A percentile compares a stretch with the other conserved stretches of the same genome.
Conservation (phyloP, 2,888 invertebrate species). For the Morpho helenor region DNA sequence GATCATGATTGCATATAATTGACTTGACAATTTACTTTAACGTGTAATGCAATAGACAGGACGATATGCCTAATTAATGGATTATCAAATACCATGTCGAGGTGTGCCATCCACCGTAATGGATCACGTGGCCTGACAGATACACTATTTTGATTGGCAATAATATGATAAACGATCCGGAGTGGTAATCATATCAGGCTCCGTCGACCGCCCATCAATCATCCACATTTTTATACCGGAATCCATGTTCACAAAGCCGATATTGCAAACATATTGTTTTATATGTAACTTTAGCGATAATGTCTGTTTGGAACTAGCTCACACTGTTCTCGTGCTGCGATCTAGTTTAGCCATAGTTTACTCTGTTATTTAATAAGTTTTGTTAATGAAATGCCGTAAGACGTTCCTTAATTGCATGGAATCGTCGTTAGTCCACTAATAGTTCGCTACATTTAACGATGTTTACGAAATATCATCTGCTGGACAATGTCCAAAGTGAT, state of each 20-base stretch:
- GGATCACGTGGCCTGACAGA: conserved; percentile 73
- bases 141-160: conserved; percentile 80
- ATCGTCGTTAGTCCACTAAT: conserved; percentile 52
- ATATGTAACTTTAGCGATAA: conserved; percentile 25
- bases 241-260: conserved; percentile 49
- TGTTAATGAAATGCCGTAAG: conserved; percentile 38
- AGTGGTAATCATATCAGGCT: conserved; percentile 68
- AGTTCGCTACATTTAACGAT: conserved; percentile 61
- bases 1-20: conserved; percentile 49
- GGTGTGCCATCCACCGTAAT: conserved; percentile 51
- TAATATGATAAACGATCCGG: conserved; percentile 74
- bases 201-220: conserved; percentile 64
- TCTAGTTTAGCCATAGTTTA: conserved; percentile 46
- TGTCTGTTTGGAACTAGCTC: conserved; percentile 22
- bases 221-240: conserved; percentile 58
- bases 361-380: conserved; percentile 36
- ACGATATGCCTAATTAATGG: conserved; percentile 52
- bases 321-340: conserved; percentile 24
- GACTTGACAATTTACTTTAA: conserved; percentile 42
- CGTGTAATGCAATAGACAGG: conserved; percentile 39
- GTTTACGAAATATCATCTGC: conserved; percentile 65
- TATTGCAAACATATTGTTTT: conserved; percentile 31
- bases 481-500: conserved; percentile 72
- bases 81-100: conserved; percentile 39
- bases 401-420: conserved; percentile 36